A percentile compares a stretch with the other conserved stretches of the same genome.
Evolutionary conservation across 2,113 vertebrate species (phyloP).

Genomic region (Odobenus rosmarus): DNA sequence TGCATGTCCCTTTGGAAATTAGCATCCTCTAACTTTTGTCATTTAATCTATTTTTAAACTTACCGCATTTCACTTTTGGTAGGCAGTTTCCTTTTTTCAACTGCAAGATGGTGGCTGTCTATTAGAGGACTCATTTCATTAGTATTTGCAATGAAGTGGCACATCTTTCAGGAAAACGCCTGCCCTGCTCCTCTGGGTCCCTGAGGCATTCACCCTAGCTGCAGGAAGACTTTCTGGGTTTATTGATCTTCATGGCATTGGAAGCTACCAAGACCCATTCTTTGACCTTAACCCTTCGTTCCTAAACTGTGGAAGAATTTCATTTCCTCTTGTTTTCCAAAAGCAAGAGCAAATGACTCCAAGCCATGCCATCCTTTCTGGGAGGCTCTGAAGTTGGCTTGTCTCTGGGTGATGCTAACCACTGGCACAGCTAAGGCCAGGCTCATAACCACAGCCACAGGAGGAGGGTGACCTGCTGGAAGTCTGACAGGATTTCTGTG

Average conservation of each 20-base stretch:
- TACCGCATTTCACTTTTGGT: neutral
- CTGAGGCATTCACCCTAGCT: neutral
- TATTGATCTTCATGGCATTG: neutral
- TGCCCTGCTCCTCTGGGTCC: neutral
- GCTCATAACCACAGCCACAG: fast-evolving
- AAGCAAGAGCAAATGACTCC: neutral
- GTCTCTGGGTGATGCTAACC: neutral
- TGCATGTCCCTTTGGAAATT: neutral
- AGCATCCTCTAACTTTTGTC: neutral
- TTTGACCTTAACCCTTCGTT: conserved; percentile 24
- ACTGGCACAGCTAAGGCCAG: neutral
- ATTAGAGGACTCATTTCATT: neutral
- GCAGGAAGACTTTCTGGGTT: neutral
- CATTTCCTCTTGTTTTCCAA: conserved; percentile 12
- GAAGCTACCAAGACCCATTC: no score
- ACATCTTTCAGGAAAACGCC: neutral
- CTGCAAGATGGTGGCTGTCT: neutral
- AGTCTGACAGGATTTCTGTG: neutral
- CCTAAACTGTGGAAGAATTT: neutral
- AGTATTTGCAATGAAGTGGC: neutral
- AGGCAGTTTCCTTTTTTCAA: neutral
- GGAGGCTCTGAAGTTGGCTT: no score
- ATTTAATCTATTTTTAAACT: neutral
- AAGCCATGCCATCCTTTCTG: neutral
- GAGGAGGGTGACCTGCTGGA: neutral